These are phyloP conservation scores for Junco hyemalis DNA, from an alignment of 2,113 vertebrate species.

Conservation along the genomic window DNA sequence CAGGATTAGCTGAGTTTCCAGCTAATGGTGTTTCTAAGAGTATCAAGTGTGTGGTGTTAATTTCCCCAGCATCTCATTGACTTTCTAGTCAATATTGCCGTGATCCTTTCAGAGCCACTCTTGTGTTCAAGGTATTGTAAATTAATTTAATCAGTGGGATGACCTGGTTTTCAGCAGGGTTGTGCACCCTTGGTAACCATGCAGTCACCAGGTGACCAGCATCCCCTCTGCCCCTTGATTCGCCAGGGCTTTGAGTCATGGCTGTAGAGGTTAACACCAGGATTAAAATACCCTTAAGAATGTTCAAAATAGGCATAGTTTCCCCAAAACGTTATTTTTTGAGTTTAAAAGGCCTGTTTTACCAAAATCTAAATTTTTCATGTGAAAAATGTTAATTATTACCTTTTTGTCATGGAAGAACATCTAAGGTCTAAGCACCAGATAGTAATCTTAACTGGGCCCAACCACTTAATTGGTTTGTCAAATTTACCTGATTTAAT, in stretches of 20 bases:
- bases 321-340: neutral
- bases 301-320: neutral
- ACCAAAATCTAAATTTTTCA: neutral
- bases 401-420: neutral
- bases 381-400: neutral
- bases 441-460: neutral
- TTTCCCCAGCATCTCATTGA: constrained; percentile 61
- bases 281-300: neutral
- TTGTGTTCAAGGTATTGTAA: constrained; percentile 35
- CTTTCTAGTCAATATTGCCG: constrained; percentile 49
- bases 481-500: neutral
- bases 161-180: constrained; percentile 19
- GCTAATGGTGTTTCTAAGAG: constrained; percentile 40
- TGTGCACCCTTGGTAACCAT: neutral
- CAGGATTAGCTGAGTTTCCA: constrained; percentile 25
- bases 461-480: neutral
- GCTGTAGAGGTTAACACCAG: neutral
- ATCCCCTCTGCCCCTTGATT: neutral
- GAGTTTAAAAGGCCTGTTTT: neutral
- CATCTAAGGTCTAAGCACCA: neutral
- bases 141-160: constrained; percentile 52
- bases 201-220: neutral
- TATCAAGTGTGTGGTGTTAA: constrained; percentile 51
- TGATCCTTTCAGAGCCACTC: constrained; percentile 46
- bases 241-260: neutral